phyloP scores from a whole-genome alignment of 2,888 invertebrate genomes.

The Aquatica leii region DNA sequence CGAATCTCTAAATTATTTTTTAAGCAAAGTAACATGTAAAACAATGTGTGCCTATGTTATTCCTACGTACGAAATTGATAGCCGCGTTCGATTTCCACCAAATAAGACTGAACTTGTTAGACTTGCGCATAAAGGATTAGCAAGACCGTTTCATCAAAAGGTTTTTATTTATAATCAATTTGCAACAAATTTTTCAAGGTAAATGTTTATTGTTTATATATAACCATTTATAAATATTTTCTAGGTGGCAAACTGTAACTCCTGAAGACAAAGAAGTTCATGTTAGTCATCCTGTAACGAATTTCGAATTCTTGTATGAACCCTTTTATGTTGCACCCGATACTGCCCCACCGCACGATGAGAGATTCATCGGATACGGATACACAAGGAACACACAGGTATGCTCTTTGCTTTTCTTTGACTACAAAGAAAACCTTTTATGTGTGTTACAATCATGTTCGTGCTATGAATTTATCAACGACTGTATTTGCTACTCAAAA shows the following conservation, averaged over 20 bases:
- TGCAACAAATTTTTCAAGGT: constrained; percentile 90
- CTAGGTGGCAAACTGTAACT: constrained; percentile 68
- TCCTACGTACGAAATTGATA: constrained; percentile 88
- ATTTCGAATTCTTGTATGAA: constrained; percentile 86
- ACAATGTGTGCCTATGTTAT: constrained; percentile 85
- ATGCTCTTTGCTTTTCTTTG: constrained; percentile 38
- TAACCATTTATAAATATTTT: constrained; percentile 31
- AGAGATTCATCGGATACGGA: constrained; percentile 89
- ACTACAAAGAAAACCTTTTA: constrained; percentile 39
- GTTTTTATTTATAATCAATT: constrained; percentile 93
- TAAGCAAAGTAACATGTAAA: constrained; percentile 64
- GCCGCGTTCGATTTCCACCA: constrained; percentile 78
- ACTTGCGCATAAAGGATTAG: constrained; percentile 79
- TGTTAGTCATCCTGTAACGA: constrained; percentile 86
- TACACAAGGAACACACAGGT: constrained; percentile 94
- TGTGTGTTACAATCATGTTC: constrained; percentile 21
- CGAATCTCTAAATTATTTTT: constrained; percentile 74
- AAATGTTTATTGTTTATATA: constrained; percentile 47
- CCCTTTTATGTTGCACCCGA: constrained; percentile 90
- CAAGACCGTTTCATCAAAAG: constrained; percentile 89
- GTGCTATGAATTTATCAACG: constrained; percentile 21
- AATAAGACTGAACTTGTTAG: constrained; percentile 81
- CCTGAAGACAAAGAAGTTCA: constrained; percentile 71
- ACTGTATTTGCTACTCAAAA: too few species aligned
- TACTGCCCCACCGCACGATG: constrained; percentile 84